Percentiles rank a stretch among this genome's conserved stretches.
These are phyloP conservation scores for Drosophila littoralis DNA, from an alignment of 1,140 invertebrate species.

Conservation along the genomic window DNA sequence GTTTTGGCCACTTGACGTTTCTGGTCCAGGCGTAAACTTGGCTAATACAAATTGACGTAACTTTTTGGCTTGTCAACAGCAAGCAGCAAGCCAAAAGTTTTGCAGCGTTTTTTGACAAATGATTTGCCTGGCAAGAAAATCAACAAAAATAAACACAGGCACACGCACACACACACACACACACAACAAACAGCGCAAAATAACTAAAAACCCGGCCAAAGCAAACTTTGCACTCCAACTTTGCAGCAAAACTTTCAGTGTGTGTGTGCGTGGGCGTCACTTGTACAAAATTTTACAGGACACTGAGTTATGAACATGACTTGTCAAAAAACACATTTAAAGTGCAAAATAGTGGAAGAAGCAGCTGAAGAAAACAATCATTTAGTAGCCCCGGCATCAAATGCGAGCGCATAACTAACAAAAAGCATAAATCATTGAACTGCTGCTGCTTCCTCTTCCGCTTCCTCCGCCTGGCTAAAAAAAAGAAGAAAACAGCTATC, in stretches of 20 bases:
- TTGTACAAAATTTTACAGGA: constrained; percentile 68
- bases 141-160: constrained; percentile 52
- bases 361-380: constrained; percentile 70
- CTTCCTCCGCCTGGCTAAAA: constrained; percentile 1
- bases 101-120: constrained; percentile 79
- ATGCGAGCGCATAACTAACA: constrained; percentile 24
- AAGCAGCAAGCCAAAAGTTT: constrained; percentile 64
- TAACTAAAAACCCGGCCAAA: constrained; percentile 61
- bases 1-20: constrained; percentile 34
- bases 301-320: constrained; percentile 83
- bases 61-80: constrained; percentile 80
- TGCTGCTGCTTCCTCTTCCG: constrained; percentile 2
- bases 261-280: constrained; percentile 30
- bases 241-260: constrained; percentile 53
- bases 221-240: constrained; percentile 79
- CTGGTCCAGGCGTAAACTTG: constrained; percentile 66
- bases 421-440: constrained; percentile 82
- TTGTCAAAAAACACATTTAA: constrained; percentile 82
- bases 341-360: constrained; percentile 72
- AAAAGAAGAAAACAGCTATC: constrained; percentile 66
- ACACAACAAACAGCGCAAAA: constrained; percentile 31
- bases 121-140: constrained; percentile 64
- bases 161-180: constrained; percentile 9
- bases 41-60: constrained; percentile 81
- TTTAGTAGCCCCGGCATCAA: constrained; percentile 58